Conservation (phyloP, 2,888 invertebrate genomes). For the Limulus polyphemus region DNA sequence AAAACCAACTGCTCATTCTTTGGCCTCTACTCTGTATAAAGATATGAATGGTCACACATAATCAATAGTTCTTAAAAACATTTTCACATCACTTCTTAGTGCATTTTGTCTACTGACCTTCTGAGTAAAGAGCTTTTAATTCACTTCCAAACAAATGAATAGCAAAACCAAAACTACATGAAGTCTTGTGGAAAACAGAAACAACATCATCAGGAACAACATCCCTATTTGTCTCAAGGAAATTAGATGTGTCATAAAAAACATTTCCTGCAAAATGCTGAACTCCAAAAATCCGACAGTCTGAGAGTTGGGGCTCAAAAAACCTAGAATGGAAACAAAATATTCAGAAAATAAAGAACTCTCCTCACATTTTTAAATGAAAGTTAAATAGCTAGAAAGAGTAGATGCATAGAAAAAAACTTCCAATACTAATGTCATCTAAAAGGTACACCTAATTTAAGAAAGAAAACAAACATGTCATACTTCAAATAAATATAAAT, state of each 20-base stretch:
- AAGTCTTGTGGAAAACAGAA: conserved; percentile 79
- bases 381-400: too few species aligned
- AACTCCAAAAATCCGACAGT: conserved; percentile 65
- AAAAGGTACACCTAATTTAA: neutral
- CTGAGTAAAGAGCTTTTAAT: conserved; percentile 62
- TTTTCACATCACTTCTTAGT: too few species aligned
- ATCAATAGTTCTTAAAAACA: too few species aligned
- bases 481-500: too few species aligned
- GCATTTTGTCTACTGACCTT: conserved; percentile 33
- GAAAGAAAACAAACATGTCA: neutral
- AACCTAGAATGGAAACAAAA: conserved; percentile 42
- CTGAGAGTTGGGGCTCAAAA: conserved; percentile 60
- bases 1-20: too few species aligned
- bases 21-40: too few species aligned
- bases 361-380: neutral
- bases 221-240: conserved; percentile 82
- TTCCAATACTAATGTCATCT: too few species aligned
- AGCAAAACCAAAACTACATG: conserved; percentile 92
- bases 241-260: conserved; percentile 75
- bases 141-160: conserved; percentile 90
- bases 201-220: conserved; percentile 67
- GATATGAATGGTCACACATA: too few species aligned
- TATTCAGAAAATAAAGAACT: neutral
- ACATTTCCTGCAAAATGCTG: conserved; percentile 80
- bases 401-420: too few species aligned